Conservation (phyloP, 2,113 vertebrate species). For the Asarcornis scutulata region DNA sequence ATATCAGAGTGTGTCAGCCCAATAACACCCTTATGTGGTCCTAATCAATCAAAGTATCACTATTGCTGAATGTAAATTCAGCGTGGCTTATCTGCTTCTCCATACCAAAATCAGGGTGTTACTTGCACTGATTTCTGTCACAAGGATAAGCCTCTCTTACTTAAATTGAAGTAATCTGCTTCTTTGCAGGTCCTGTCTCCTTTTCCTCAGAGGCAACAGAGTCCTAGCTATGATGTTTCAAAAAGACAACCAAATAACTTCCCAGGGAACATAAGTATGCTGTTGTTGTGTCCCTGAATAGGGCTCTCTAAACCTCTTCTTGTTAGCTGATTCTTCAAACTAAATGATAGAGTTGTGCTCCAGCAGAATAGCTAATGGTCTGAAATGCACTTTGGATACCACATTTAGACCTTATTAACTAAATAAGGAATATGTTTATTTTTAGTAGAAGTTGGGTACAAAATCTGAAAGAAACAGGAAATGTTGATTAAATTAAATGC, state of each 20-base stretch:
- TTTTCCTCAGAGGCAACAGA: neutral
- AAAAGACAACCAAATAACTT: constrained; percentile 15
- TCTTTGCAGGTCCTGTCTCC: neutral
- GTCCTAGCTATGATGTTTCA: constrained; percentile 23
- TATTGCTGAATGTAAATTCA: neutral
- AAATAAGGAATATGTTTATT: constrained; percentile 13
- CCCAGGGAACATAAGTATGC: neutral
- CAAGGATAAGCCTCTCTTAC: constrained; percentile 19
- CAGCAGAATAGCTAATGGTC: neutral
- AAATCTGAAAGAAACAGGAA: constrained; percentile 44
- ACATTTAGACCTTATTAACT: constrained; percentile 8
- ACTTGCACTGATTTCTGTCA: constrained; percentile 1
- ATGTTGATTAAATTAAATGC: constrained; percentile 39
- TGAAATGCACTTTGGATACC: neutral
- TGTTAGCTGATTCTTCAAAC: neutral
- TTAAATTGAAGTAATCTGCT: constrained; percentile 32
- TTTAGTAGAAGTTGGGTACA: constrained; percentile 36
- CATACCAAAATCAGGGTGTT: constrained; percentile 40
- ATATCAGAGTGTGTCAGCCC: neutral
- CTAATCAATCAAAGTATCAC: neutral
- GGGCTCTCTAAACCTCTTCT: neutral
- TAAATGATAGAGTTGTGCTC: neutral
- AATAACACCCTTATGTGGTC: neutral
- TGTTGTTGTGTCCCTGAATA: neutral
- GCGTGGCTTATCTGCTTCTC: constrained; percentile 20